Base-by-base conservation (phyloP, 2,888 invertebrate genomes). In the Andrena trimmerana region DNA sequence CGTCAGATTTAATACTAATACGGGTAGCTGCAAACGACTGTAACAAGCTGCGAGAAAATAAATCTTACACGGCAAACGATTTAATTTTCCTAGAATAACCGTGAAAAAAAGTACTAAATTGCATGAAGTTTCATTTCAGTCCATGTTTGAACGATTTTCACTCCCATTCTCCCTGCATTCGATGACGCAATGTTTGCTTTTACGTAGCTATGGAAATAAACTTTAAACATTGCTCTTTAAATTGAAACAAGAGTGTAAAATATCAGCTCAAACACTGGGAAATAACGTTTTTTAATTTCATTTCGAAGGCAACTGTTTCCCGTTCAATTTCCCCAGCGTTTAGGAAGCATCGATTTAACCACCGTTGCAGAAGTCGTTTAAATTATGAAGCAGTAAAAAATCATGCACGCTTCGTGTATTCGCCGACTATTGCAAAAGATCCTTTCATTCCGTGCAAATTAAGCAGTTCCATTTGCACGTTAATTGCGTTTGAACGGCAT, bases 1-100 rank as follows among this genome's bases (percentile, higher is more conserved):
- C 24, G 24, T 16, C 29, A 60, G 60, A 33, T 68, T 59, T 52
- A 2, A 60, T 54, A 68, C 29, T 52, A 36, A 73, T 52, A 52
- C 29, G 29, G 8, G 57, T 42, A 66, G 20, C 29, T 31, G 16
- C 6, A 20, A 13, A 8, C 20, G 54, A 72, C 63, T 33, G 7
- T 10, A 16, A 50, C 27, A 65, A 72, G 1, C 52, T 27, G n/a
- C 16, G 5, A 10, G 31, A 33, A 31, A 16, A 31, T 63, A 20
- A 65, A 57, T 13, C 16, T n/a, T 52, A 10, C 13, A 16, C 6
- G 6, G 16, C 5, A 29, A 31, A 20, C 16, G 7, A 42, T n/a
- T 54, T 54, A 2, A 54, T 54, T 52, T n/a, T 54, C 8, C n/a
- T 24, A 24, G 8, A 24, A 54, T 4, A 57, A 24, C 57, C 10